Conservation (phyloP, 2,797 vertebrate species). For the Neosilurus mollespiculum region DNA sequence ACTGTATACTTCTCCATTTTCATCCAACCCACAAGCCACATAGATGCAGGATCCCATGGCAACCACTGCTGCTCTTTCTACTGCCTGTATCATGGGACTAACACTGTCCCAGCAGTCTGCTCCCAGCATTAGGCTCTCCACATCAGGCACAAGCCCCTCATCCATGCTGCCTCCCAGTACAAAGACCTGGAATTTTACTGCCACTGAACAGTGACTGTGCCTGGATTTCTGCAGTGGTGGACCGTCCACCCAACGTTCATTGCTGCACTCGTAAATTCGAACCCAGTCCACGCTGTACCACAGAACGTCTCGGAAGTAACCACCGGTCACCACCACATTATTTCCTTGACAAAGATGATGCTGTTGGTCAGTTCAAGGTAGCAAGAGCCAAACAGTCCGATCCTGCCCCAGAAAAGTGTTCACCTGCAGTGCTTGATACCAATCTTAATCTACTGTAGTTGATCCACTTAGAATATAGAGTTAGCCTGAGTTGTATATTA, state of each 20-base stretch:
- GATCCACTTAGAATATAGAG: background rate
- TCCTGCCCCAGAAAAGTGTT: constrained; percentile 5
- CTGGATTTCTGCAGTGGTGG: constrained; percentile 82
- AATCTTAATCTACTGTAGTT: background rate
- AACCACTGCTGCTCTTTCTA: constrained; percentile 79
- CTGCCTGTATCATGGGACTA: constrained; percentile 78
- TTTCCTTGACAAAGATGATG: constrained; percentile 71
- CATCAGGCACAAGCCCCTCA: constrained; percentile 75
- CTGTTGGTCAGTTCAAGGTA: constrained; percentile 14
- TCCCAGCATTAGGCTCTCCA: constrained; percentile 76
- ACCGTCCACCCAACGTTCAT: constrained; percentile 80
- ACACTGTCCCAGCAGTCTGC: constrained; percentile 75
- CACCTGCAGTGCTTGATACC: background rate
- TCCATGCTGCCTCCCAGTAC: constrained; percentile 84
- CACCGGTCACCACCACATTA: constrained; percentile 83
- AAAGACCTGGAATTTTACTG: constrained; percentile 74
- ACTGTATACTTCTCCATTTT: constrained; percentile 82
- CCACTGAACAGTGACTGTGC: constrained; percentile 83
- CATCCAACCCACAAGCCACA: constrained; percentile 85
- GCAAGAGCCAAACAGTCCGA: constrained; percentile 3
- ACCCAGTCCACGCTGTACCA: constrained; percentile 92
- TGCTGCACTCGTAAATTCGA: constrained; percentile 75
- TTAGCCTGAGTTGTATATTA: background rate
- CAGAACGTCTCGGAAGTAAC: constrained; percentile 82
- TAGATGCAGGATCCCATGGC: constrained; percentile 75